phyloP scores from a whole-genome alignment of 2,113 vertebrate species.

The Poecilia latipinna region DNA sequence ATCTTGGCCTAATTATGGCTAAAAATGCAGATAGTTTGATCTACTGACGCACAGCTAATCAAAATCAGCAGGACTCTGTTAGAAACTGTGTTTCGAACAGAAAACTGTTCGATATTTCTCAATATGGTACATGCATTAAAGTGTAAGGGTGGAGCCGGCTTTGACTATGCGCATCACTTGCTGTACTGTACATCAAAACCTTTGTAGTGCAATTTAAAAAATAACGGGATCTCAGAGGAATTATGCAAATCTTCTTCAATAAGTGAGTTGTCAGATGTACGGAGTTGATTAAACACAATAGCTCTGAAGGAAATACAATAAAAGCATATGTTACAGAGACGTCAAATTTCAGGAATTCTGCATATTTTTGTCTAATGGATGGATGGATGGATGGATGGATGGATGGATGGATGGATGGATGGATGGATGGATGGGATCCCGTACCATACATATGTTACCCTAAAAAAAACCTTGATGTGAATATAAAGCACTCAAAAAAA shows the following conservation, averaged over 20 bases:
- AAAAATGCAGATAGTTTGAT: conserved; percentile 24
- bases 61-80: conserved; percentile 7
- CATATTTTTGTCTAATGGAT: no score
- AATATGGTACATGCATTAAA: background rate
- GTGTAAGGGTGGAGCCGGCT: background rate
- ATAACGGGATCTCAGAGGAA: no score
- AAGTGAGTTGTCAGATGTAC: no score
- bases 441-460: no score
- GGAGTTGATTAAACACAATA: no score
- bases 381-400: no score
- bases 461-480: background rate
- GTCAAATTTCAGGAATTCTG: no score
- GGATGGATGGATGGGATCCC: background rate
- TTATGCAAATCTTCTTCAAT: no score
- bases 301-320: no score
- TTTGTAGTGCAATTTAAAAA: background rate
- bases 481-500: background rate
- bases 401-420: background rate
- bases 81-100: background rate
- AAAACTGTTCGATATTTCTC: background rate
- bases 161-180: background rate
- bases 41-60: conserved; percentile 18
- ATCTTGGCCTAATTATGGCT: conserved; percentile 56
- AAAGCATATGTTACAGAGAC: no score
- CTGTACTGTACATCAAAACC: background rate